Conservation (phyloP, 2,797 vertebrate species). For the Ciconia nigra region DNA sequence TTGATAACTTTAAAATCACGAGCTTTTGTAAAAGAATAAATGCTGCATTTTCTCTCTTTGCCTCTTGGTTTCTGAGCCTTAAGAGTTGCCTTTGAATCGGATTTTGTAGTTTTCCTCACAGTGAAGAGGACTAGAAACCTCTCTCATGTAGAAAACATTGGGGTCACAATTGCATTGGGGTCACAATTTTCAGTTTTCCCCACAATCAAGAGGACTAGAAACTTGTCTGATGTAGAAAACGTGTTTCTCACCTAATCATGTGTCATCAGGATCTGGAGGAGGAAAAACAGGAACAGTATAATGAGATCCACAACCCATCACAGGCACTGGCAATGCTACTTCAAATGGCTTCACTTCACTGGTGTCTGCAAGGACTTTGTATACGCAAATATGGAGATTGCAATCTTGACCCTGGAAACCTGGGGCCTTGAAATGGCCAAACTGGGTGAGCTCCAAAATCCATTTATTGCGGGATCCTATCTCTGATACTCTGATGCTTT, state of each 20-base stretch:
- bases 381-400: not conserved
- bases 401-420: not conserved
- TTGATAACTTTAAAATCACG: not conserved
- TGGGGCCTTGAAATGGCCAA: not conserved
- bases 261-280: slow-evolving; percentile 1
- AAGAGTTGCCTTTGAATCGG: not conserved
- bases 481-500: not conserved
- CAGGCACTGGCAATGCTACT: not conserved
- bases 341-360: not conserved
- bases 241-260: not conserved
- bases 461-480: not conserved
- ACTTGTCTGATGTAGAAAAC: not conserved
- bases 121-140: not conserved
- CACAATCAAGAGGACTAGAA: not conserved
- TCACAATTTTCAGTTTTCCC: not conserved
- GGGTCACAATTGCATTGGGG: not conserved
- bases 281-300: not conserved
- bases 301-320: not conserved
- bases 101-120: not conserved
- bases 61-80: not conserved
- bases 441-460: not conserved
- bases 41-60: not conserved
- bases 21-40: not conserved
- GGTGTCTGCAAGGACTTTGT: not conserved
- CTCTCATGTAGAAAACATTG: not conserved